Evolutionary conservation across 1,140 invertebrate genomes (phyloP).

Genomic region (Caenorhabditis brenneri): DNA sequence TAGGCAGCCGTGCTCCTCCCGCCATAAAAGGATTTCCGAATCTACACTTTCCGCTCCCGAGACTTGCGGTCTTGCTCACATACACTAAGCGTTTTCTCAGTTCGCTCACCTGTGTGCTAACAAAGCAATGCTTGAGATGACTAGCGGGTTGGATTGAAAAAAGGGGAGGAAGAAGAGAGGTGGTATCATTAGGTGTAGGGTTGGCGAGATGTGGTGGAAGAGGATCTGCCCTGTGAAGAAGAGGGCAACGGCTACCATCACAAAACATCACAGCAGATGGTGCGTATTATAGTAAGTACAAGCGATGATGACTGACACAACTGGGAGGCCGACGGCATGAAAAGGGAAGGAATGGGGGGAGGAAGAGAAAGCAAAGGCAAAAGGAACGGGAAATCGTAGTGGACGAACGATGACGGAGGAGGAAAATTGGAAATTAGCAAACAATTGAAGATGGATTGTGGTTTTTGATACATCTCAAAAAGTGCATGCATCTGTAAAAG

Average conservation of each 20-base stretch:
- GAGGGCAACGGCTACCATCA: constrained; percentile 18
- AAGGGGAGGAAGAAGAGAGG: not conserved
- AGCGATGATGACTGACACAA: constrained; percentile 18
- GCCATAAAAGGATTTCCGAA: not conserved
- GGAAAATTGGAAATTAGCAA: constrained; percentile 41
- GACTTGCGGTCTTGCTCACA: not conserved
- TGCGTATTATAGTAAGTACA: constrained; percentile 28
- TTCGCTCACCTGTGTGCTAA: constrained; percentile 35
- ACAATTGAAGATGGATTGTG: constrained; percentile 30
- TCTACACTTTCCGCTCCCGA: not conserved
- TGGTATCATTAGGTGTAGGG: not conserved
- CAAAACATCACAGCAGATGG: constrained; percentile 35
- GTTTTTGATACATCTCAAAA: constrained; percentile 4
- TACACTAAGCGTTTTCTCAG: constrained; percentile 30
- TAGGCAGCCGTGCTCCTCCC: too few relatives aligned
- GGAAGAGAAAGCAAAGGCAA: constrained; percentile 22
- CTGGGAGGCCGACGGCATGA: not conserved
- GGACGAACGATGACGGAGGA: constrained; percentile 10
- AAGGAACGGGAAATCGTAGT: constrained; percentile 37
- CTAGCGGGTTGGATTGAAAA: not conserved
- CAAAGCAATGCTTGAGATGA: constrained; percentile 38
- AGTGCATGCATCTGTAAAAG: too few relatives aligned
- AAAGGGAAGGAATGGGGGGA: not conserved
- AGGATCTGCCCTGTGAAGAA: not conserved
- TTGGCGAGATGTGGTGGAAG: not conserved